Base-by-base conservation (phyloP, 2,113 vertebrate genomes). In the Oostethus manadensis region DNA sequence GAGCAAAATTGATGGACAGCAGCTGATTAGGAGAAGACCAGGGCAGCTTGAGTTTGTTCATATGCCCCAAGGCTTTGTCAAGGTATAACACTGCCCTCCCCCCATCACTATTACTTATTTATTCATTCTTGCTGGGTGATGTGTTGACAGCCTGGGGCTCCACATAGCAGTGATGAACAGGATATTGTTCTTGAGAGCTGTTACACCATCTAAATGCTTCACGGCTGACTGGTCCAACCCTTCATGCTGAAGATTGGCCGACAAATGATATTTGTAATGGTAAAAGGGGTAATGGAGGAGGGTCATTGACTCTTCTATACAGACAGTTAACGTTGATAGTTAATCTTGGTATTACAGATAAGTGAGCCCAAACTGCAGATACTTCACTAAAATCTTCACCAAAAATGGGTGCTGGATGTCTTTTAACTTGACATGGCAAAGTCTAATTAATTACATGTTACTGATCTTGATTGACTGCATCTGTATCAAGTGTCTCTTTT, bases 1-100 rank as follows among this genome's bases (percentile, higher is more conserved):
- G 58, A 69, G 74, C 43, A 2, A 65, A 64, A 0, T 14, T 84
- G 83, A 87, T 82, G 73, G 83, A 86, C 83, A 83, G 81, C 49
- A 22, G 74, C 83, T 87, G 78, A 85, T 87, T 84, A 80, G 81
- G 76, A 73, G 62, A 81, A 80, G 77, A 73, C 78, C 71, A 58
- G 61, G 69, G 62, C 69, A 64, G 67, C 77, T 65, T 47, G 61
- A 63, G 55, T 74, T 79, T 69, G 58, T 73, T 64, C 67, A 10
- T 51, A 50, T 64, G 80, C 82, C 82, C 73, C 62, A 56, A 77
- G 82, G 85, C 78, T 77, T 75, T 80, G 74, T 82, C 64, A 75
- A 57, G 74, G 72, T 63, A 73, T n/a, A 84, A 79, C 60, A 82
- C 69, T 74, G 59, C 72, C 72, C 77, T 22, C 46, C 57, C 58